phyloP scores from a whole-genome alignment of 2,888 invertebrate species.

The Synanthedon andrenaeformis region DNA sequence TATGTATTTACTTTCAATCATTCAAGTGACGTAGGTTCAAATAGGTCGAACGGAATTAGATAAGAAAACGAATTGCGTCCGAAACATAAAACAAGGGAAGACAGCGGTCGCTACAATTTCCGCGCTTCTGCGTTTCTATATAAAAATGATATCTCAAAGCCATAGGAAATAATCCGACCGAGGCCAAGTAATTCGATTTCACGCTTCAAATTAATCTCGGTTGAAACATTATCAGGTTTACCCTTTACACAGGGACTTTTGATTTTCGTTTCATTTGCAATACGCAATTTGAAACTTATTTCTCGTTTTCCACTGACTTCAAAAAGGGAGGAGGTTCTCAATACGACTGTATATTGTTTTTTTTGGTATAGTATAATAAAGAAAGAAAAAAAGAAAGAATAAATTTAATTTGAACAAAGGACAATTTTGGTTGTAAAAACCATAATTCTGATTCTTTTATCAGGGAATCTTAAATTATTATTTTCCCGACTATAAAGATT shows the following conservation, averaged over 20 bases:
- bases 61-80: neutral
- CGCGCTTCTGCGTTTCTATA: neutral
- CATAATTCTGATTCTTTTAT: too few relatives aligned
- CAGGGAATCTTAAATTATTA: too few relatives aligned
- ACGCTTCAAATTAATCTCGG: neutral
- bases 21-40: neutral
- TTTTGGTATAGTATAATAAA: too few relatives aligned
- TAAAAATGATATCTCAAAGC: conserved; percentile 1
- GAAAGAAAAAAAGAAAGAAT: too few relatives aligned
- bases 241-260: neutral
- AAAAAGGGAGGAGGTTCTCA: too few relatives aligned
- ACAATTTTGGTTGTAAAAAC: too few relatives aligned
- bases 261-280: neutral
- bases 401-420: too few relatives aligned
- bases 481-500: too few relatives aligned
- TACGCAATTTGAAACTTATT: neutral
- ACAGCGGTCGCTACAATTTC: conserved; percentile 1
- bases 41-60: neutral
- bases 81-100: neutral
- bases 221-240: neutral
- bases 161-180: neutral
- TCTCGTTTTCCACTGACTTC: too few relatives aligned
- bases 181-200: neutral
- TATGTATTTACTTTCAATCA: neutral
- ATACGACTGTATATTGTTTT: too few relatives aligned